Base-by-base conservation (phyloP, 2,888 invertebrate genomes). In the Nemotelus pantherinus region DNA sequence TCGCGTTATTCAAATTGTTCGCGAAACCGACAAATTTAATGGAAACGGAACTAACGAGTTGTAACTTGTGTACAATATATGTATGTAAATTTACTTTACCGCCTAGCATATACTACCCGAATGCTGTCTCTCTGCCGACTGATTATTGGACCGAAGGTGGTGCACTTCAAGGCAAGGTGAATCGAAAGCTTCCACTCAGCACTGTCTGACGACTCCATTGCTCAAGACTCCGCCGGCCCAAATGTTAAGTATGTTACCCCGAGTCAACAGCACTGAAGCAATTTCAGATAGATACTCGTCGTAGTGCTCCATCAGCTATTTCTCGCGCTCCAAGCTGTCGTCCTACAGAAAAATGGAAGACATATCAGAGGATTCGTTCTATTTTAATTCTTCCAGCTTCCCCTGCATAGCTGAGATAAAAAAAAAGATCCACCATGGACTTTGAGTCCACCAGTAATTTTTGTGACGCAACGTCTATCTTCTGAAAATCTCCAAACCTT, bases 101-200 rank as follows among this genome's bases (percentile, higher is more conserved):
- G 67, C 4, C 67, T 6, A 70, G 53, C 41, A 3, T 39, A 43
- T 55, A 70, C 53, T 44, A 53, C 47, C 63, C 74, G 57, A 63
- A 63, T 74, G 74, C 60, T 74, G 74, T 74, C 74, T 60, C 63
- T 44, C 63, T 39, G 60, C 50, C 47, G 63, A 74, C 74, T 74
- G 60, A 63, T 43, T 39, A 50, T 48, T 74, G 3, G 41, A 55
- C 53, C 41, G 70, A 70, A 74, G 60, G 74, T 50, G 74, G 63
- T 45, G 63, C 41, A 70, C 70, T 74, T 63, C 74, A 63, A 74
- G 74, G 74, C 74, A 74, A 63, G 60, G 74, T 74, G 63, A 74
- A 74, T 57, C 45, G 9, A 74, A 70, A 74, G 74, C 70, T 53
- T 74, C 74, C 74, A 74, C 70, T 70, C 70, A 47, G 55, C 70